Percentiles rank a stretch among this genome's conserved stretches.
Conservation (phyloP, 2,113 vertebrate genomes). For the Sinocyclocheilus grahami region DNA sequence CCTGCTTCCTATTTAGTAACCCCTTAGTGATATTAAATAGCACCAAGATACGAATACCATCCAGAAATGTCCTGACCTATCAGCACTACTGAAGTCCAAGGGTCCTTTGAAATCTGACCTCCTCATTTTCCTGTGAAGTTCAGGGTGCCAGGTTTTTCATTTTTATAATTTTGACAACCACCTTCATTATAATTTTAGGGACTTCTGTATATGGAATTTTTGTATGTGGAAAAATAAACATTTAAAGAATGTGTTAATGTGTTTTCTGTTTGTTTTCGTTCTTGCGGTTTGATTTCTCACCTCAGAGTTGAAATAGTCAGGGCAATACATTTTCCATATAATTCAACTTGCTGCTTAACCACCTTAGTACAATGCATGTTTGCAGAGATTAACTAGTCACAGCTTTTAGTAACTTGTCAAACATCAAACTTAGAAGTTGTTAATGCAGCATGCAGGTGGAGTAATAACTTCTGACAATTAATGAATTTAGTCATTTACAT, state of each 20-base stretch:
- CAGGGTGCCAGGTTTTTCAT: constrained; percentile 13
- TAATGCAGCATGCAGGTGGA: not conserved
- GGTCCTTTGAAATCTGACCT: not conserved
- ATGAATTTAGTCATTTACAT: not conserved
- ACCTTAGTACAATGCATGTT: not conserved
- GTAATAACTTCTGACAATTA: not conserved
- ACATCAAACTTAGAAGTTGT: not conserved
- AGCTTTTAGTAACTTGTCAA: not conserved
- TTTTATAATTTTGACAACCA: constrained; percentile 15
- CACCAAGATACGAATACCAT: not conserved
- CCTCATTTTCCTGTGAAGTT: not conserved
- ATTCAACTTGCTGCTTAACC: not conserved
- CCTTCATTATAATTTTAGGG: constrained; percentile 29
- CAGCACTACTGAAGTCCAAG: constrained; percentile 2
- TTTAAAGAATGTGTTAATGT: not conserved
- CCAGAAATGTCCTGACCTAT: not conserved
- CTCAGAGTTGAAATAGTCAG: not conserved
- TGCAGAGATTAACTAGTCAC: not conserved
- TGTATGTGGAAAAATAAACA: constrained; percentile 24
- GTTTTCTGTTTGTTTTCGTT: not conserved
- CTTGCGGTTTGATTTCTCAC: not conserved
- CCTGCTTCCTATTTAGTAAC: not conserved
- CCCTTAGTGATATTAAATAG: not conserved
- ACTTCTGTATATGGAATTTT: constrained; percentile 34
- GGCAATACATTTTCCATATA: not conserved